Evolutionary conservation across 2,797 vertebrate genomes (phyloP).

Genomic region (Myotis vivesi): DNA sequence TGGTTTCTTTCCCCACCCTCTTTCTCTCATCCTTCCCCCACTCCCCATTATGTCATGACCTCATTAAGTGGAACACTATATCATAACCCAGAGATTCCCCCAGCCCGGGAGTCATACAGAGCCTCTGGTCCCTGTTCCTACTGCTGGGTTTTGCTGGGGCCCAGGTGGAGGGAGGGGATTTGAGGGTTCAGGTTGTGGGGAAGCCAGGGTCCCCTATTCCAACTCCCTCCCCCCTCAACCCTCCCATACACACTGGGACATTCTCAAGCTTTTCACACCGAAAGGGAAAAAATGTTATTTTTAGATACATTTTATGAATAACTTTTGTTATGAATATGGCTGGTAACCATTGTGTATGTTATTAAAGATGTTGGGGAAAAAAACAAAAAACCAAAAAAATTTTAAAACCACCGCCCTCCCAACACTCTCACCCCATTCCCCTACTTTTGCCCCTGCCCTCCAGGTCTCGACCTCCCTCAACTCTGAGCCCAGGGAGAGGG

Average conservation of each 20-base stretch:
- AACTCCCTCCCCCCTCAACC: background rate
- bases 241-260: constrained; percentile 53
- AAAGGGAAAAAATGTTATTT: constrained; percentile 84
- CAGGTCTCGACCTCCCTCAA: constrained; percentile 55
- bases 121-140: constrained; percentile 54
- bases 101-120: constrained; percentile 45
- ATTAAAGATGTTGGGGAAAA: constrained; percentile 82
- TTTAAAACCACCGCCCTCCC: constrained; percentile 68
- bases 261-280: constrained; percentile 82
- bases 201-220: constrained; percentile 62
- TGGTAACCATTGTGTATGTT: constrained; percentile 88
- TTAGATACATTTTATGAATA: constrained; percentile 89
- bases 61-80: constrained; percentile 77
- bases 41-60: constrained; percentile 71
- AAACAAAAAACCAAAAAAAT: constrained; percentile 75
- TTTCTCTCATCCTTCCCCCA: constrained; percentile 48
- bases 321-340: constrained; percentile 89
- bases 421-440: constrained; percentile 61
- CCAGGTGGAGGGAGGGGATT: constrained; percentile 39
- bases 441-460: constrained; percentile 56
- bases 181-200: constrained; percentile 63
- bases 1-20: constrained; percentile 27
- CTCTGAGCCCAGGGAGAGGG: constrained; percentile 57
- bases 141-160: constrained; percentile 63
- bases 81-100: constrained; percentile 66